Base-by-base conservation (phyloP, 2,888 invertebrate species). In the Sclerodermus sp. region DNA sequence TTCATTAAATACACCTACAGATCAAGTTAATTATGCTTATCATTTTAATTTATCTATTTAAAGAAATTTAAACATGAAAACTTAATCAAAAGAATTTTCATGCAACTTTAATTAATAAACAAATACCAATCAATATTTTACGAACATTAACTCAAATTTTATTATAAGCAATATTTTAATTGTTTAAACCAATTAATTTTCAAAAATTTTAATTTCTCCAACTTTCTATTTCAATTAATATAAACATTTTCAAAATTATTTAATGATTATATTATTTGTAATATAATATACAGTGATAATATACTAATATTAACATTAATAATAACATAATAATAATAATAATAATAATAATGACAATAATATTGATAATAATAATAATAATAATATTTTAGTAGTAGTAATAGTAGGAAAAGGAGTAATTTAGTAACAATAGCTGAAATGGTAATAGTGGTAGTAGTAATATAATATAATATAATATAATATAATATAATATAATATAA, bases 181-280 rank as follows among this genome's bases (percentile, higher is more conserved):
- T 23, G 8, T 23, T 23, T 23, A 23, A 5, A 8, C 8, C 3
- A 23, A 23, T 23, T 23, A 5, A 23, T 16, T 43, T 42, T 16
- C 40, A 29, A 31, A 40, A 45, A 34, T 10, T 10, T 40, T 29
- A 4, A 30, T 31, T 23, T 40, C 45, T n/a, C 32, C 36, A 42
- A 1, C 37, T 41, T 38, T 40, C 48, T 16, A 52, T 51, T 47
- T 10, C 40, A 55, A 47, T 37, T 43, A 49, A 12, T 48, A 60
- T 56, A 60, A 59, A 60, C 59, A 58, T 42, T 46, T 55, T 49
- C 36, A 55, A 58, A 52, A 57, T 55, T 51, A 51, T 42, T 55
- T 58, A 61, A 51, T 53, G 50, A 44, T 17, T 17, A 16, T 44
- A 36, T 17, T 36, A 44, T 18, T 36, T 16, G 13, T 10, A 44